Evolutionary conservation across 2,888 invertebrate species (phyloP).

Genomic region (Axea sp.): DNA sequence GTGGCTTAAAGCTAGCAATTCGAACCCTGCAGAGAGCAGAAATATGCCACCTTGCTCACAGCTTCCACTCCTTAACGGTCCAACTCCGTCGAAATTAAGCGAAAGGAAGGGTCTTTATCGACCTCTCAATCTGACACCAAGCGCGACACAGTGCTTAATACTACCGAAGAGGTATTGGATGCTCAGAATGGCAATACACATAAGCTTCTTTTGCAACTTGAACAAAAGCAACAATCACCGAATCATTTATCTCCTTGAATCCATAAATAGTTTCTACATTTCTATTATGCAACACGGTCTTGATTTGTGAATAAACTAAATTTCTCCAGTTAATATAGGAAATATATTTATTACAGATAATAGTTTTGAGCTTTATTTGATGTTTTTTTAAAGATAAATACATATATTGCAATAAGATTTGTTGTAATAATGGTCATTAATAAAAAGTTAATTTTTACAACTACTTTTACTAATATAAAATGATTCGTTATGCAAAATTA

Average conservation of each 20-base stretch:
- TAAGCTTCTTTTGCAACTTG: constrained; percentile 50
- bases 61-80: constrained; percentile 71
- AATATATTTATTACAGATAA: too few species aligned
- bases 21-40: constrained; percentile 67
- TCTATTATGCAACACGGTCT: neutral
- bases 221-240: constrained; percentile 42
- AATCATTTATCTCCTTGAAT: constrained; percentile 51
- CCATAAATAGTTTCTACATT: constrained; percentile 21
- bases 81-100: constrained; percentile 73
- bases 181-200: constrained; percentile 48
- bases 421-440: too few species aligned
- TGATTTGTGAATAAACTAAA: neutral
- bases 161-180: constrained; percentile 57
- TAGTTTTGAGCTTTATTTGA: too few species aligned
- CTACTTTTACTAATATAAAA: too few species aligned
- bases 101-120: constrained; percentile 65
- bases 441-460: too few species aligned
- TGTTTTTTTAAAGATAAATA: too few species aligned
- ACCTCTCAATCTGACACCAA: constrained; percentile 59
- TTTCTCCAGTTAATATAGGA: too few species aligned
- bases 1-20: constrained; percentile 75
- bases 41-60: constrained; percentile 73
- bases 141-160: constrained; percentile 36
- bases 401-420: too few species aligned
- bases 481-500: too few species aligned